These are phyloP conservation scores for Circaetus gallicus DNA, from an alignment of 2,113 vertebrate genomes.

Conservation along the genomic window DNA sequence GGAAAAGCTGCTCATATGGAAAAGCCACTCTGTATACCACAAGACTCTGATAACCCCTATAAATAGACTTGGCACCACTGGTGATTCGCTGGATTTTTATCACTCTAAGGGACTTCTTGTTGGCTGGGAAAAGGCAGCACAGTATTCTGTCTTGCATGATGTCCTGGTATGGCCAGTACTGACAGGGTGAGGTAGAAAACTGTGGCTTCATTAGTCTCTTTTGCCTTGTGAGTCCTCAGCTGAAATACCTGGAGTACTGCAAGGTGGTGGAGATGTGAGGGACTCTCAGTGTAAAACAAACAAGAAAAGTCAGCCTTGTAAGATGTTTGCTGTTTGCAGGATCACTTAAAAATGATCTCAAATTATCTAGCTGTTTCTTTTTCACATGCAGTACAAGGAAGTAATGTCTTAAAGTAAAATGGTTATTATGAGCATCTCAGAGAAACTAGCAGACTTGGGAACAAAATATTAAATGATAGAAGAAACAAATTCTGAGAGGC, in stretches of 20 bases:
- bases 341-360: neutral
- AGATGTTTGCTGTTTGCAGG: neutral
- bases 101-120: neutral
- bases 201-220: neutral
- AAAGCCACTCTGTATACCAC: neutral
- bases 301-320: neutral
- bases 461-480: neutral
- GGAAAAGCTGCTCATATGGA: neutral
- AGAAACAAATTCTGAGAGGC: neutral
- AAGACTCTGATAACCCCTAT: neutral
- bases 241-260: neutral
- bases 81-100: neutral
- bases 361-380: neutral
- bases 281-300: neutral
- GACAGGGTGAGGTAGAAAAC: neutral
- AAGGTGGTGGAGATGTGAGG: neutral
- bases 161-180: neutral
- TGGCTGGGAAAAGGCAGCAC: neutral
- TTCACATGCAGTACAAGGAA: neutral
- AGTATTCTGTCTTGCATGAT: neutral
- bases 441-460: neutral
- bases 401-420: neutral
- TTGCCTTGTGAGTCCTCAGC: neutral
- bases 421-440: neutral
- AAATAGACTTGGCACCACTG: neutral